Conservation (phyloP, 1,140 invertebrate genomes). For the Heliothis subflexa region DNA sequence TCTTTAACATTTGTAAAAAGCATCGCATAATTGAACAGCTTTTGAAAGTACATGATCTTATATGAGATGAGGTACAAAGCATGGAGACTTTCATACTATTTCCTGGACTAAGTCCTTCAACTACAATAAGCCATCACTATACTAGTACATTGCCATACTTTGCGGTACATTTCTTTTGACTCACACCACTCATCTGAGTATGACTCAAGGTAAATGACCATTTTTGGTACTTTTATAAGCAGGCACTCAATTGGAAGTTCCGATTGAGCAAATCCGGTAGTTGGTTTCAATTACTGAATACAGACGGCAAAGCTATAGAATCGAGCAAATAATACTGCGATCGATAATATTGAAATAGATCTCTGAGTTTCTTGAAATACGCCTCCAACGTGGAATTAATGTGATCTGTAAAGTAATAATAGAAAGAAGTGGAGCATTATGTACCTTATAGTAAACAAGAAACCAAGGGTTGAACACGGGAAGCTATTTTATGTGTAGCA, state of each 20-base stretch:
- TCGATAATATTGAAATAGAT: conserved; percentile 2
- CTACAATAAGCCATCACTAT: too few species aligned
- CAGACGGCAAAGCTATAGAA: neutral
- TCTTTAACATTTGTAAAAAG: too few species aligned
- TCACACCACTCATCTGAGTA: neutral
- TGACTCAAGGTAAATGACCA: conserved; percentile 30
- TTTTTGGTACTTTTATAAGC: conserved; percentile 39
- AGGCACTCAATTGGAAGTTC: conserved; percentile 36
- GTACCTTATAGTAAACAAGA: neutral
- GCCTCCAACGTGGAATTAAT: neutral
- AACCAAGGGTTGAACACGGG: neutral
- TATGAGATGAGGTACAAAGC: too few species aligned
- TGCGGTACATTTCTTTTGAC: neutral
- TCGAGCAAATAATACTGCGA: conserved; percentile 22
- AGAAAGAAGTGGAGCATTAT: too few species aligned
- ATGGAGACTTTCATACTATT: too few species aligned
- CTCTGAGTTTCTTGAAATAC: neutral
- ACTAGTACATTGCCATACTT: too few species aligned
- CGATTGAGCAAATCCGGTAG: conserved; percentile 29
- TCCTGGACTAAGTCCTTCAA: too few species aligned
- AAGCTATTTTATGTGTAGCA: neutral
- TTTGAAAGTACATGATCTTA: too few species aligned
- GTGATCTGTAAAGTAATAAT: neutral
- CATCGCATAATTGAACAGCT: too few species aligned
- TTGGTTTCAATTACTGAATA: conserved; percentile 37